Evolutionary conservation across 23 tunicate species (phyloP).

Genomic region (Ciona savignyi): DNA sequence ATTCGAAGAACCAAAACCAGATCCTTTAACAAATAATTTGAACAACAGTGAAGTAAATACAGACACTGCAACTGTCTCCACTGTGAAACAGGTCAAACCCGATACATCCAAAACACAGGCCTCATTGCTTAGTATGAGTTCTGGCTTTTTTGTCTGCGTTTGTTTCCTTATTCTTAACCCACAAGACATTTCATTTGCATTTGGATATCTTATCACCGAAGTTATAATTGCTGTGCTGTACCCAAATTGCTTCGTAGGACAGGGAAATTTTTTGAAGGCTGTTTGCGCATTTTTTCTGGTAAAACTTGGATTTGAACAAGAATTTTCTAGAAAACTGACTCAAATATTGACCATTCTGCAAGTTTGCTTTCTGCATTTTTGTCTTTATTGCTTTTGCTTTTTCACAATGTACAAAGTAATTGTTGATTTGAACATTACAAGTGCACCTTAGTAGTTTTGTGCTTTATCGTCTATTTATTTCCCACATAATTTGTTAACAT

Average conservation of each 20-base stretch:
- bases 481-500: no score
- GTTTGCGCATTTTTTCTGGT: not conserved
- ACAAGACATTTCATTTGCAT: not conserved
- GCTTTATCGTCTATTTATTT: no score
- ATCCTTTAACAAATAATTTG: no score
- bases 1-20: not conserved
- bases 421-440: not conserved
- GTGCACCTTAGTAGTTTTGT: not conserved
- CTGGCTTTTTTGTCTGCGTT: not conserved
- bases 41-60: not conserved
- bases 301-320: not conserved
- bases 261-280: not conserved
- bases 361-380: not conserved
- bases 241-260: not conserved
- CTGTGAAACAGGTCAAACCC: not conserved
- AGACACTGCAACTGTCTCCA: not conserved
- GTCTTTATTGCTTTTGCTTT: not conserved
- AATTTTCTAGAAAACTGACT: not conserved
- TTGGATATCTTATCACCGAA: not conserved
- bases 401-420: not conserved
- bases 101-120: not conserved
- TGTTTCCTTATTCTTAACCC: not conserved
- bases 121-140: not conserved
- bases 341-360: not conserved
- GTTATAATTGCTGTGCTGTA: not conserved